Conservation (phyloP, 1,140 invertebrate species). For the Halictus rubicundus region DNA sequence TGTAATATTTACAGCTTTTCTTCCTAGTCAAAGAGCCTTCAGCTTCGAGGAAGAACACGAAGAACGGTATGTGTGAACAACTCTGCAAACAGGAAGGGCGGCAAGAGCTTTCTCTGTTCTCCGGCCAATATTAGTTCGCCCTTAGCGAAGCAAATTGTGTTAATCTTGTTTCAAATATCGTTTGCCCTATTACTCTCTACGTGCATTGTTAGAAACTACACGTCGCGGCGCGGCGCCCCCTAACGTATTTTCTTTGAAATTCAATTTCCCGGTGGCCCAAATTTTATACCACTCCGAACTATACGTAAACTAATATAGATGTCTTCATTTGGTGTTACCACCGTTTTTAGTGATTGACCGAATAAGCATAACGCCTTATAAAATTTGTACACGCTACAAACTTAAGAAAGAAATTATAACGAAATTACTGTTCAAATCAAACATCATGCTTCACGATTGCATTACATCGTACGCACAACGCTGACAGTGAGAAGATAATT, state of each 20-base stretch:
- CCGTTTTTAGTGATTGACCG: too few species aligned
- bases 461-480: too few species aligned
- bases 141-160: neutral
- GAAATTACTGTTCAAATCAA: too few species aligned
- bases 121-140: constrained; percentile 18
- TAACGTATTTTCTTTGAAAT: neutral
- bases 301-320: too few species aligned
- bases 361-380: too few species aligned
- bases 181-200: neutral
- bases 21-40: constrained; percentile 15
- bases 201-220: neutral
- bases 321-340: too few species aligned
- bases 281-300: neutral
- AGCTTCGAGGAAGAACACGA: constrained; percentile 8
- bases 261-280: neutral
- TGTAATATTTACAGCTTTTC: constrained; percentile 35
- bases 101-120: neutral
- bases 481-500: too few species aligned
- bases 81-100: constrained; percentile 5
- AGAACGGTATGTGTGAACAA: constrained; percentile 17
- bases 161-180: neutral
- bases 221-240: too few species aligned
- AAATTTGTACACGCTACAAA: too few species aligned
- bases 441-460: too few species aligned
- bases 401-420: too few species aligned